Base-by-base conservation (phyloP, 2,888 invertebrate genomes). In the Drosophila gaucha region DNA sequence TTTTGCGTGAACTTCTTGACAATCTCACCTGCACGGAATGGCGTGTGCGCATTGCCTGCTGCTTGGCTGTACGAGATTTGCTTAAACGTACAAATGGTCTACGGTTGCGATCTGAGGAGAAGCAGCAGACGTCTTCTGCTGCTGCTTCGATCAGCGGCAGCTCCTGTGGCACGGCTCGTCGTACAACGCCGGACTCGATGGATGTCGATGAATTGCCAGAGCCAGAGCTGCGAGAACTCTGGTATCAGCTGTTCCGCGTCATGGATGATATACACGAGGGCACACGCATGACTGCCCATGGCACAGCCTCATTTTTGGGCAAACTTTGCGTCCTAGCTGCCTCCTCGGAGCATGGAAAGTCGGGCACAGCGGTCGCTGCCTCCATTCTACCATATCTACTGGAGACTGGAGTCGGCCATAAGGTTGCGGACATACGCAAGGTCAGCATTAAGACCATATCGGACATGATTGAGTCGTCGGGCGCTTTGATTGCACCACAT, bases 201-300 rank as follows among this genome's bases (percentile, higher is more conserved):
- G 74, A 85, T 3, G 71, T 78, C 9, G 90, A 90, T 60, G 90
- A 90, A 39, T 82, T 91, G 16, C 90, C 91, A 0, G 92, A 92
- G 56, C 92, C 92, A 0, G 92, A 92, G 70, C 68, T 92, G 0
- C 86, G 86, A 2, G 90, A 91, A 47, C 74, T 92, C 0, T 98
- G 98, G 97, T 93, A 93, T 30, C 95, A 96, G 88, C 92, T 98
- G 67, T 97, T 98, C 90, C 93, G 97, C 18, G 98, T 98, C 0
- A 96, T 97, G 95, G 98, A 98, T 90, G 98, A 98, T 91, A 96
- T 97, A 78, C 98, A 98, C 90, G 98, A 97, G 89, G 96, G 95
- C 22, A 97, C 97, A 0, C 92, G 97, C 47, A 92, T 94, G 64
- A 94, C 96, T 0, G 97, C 97, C 4, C 94, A 94, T 6, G 94